Evolutionary conservation across 2,797 vertebrate species (phyloP), one percentile per base, ranked within the genome.

Genomic region (Molossus alvarezi): DNA sequence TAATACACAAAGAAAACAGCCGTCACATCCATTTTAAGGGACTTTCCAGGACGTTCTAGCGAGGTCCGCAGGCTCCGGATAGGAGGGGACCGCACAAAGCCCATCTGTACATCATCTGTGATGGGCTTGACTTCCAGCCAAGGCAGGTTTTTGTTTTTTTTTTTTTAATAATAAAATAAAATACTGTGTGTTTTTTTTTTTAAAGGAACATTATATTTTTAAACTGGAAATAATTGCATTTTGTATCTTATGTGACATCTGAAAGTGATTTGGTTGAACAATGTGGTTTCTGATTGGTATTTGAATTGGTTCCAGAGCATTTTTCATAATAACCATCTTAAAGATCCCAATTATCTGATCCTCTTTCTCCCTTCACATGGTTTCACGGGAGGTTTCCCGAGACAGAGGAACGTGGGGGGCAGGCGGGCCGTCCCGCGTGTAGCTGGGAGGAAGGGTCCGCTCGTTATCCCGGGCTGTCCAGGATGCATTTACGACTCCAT

Each of bases 191-290:
- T 97, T 92, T 96, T 88, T 95, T 91, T 95, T 96, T 97, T 98
- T 97, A 99, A 99, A 99, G 98, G 98, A 99, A 98, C 98, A 98
- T 98, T 99, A 99, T 99, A 99, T 99, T 99, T 99, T 99, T 99
- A 99, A 98, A 99, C 98, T 99, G 98, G 98, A 98, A 99, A 99
- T 98, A 99, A 99, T 99, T 99, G 98, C 98, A 98, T 98, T 99
- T 98, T 98, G 98, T 99, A 98, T 99, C 98, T 99, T 98, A 98
- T 98, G 98, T 98, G 97, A 98, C 99, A 99, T 99, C 99, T 99
- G 99, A 99, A 99, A 99, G 98, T 98, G 98, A 99, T 99, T 99
- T 99, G 98, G 97, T 97, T 98, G 98, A 99, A 99, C 99, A 99
- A 99, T 99, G 99, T 98, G 98, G 99, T 99, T 99, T 98, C 99